Percentiles rank a stretch among this genome's conserved stretches.
Evolutionary conservation across 2,797 vertebrate species (phyloP).

Genomic region (Cetoscarus ocellatus): DNA sequence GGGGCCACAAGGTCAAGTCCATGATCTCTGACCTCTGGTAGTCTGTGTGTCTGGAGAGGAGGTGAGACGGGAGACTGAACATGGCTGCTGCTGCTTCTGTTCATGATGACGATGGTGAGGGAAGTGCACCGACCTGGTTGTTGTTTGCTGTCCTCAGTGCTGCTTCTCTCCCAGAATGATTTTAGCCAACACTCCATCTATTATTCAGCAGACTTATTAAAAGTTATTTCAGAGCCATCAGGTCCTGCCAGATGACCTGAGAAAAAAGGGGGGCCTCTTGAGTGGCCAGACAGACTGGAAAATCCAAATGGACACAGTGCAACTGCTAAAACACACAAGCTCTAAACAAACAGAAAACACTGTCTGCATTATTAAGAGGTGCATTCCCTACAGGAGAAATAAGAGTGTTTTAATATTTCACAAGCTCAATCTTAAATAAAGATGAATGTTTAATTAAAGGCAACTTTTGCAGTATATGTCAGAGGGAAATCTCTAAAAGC

Average conservation of each 20-base stretch:
- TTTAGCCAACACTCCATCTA: slow-evolving; percentile 85
- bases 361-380: slow-evolving; percentile 82
- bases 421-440: slow-evolving; percentile 72
- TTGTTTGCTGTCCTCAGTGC: slow-evolving; percentile 77
- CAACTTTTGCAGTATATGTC: slow-evolving; percentile 60
- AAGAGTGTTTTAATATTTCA: slow-evolving; percentile 86
- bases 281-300: slow-evolving; percentile 80
- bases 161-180: slow-evolving; percentile 77
- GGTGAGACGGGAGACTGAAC: slow-evolving; percentile 64
- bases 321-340: slow-evolving; percentile 81
- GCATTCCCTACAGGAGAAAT: slow-evolving; percentile 77
- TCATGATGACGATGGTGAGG: slow-evolving; percentile 34
- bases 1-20: slow-evolving; percentile 87
- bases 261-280: slow-evolving; percentile 74
- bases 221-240: slow-evolving; percentile 88
- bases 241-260: slow-evolving; percentile 86
- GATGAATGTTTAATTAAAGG: slow-evolving; percentile 82
- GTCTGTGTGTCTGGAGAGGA: slow-evolving; percentile 81
- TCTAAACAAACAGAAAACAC: slow-evolving; percentile 85
- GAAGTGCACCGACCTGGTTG: slow-evolving; percentile 71
- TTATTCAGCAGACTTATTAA: slow-evolving; percentile 90
- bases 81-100: slow-evolving; percentile 48
- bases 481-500: slow-evolving; percentile 47
- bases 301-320: slow-evolving; percentile 82
- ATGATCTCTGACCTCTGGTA: slow-evolving; percentile 82